phyloP scores from a whole-genome alignment of 2,113 vertebrate genomes.

The Ophiodon elongatus region DNA sequence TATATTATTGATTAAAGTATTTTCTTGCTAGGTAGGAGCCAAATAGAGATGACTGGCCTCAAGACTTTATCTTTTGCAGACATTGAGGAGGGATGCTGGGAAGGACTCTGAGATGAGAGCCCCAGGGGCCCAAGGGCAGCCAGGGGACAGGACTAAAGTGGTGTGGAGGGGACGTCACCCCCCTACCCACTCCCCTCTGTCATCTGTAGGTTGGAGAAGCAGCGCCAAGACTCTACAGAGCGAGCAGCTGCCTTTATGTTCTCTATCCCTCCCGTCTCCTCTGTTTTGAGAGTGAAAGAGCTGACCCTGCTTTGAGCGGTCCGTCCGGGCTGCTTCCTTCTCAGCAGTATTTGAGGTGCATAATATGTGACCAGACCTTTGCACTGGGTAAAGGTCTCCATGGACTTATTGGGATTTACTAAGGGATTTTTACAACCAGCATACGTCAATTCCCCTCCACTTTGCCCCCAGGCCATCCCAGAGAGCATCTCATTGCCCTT shows the following conservation, averaged over 20 bases:
- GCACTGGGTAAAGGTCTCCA: conserved; percentile 65
- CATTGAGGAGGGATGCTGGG: conserved; percentile 51
- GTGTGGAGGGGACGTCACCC: conserved; percentile 24
- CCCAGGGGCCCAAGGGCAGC: conserved; percentile 73
- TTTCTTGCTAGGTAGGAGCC: conserved; percentile 66
- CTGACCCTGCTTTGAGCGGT: conserved; percentile 58
- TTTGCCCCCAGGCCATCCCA: conserved; percentile 59
- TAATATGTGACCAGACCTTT: conserved; percentile 68
- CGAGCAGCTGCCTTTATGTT: conserved; percentile 85
- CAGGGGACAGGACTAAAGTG: conserved; percentile 70
- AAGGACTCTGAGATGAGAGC: conserved; percentile 61
- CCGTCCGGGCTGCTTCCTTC: conserved; percentile 43
- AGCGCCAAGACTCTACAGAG: conserved; percentile 80
- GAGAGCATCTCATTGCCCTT: conserved; percentile 71
- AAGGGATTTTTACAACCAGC: conserved; percentile 69
- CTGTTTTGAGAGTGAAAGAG: conserved; percentile 56
- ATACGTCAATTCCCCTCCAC: conserved; percentile 61
- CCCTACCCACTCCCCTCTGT: conserved; percentile 26
- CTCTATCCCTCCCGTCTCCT: conserved; percentile 45
- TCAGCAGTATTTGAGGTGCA: conserved; percentile 67
- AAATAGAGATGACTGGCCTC: conserved; percentile 51
- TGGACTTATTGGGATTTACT: conserved; percentile 77
- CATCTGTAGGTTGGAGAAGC: conserved; percentile 74
- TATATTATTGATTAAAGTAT: conserved; percentile 74
- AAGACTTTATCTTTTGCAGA: conserved; percentile 57